These are phyloP conservation scores for Amphipyra tragopoginis DNA, from an alignment of 2,888 invertebrate genomes.

Conservation along the genomic window DNA sequence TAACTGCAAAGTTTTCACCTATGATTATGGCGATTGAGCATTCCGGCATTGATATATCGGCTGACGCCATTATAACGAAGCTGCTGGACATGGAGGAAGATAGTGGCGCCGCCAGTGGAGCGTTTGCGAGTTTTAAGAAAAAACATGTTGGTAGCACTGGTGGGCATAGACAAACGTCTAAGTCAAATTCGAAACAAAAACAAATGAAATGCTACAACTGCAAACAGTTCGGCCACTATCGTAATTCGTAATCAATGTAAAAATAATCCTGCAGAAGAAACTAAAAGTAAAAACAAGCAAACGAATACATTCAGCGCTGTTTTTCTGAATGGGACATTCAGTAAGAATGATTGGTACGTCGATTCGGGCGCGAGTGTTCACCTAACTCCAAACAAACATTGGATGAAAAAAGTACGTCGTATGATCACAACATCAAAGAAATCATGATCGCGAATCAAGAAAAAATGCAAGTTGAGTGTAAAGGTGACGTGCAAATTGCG, in stretches of 20 bases:
- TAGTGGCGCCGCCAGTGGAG: neutral
- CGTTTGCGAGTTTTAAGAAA: neutral
- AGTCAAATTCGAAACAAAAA: no score
- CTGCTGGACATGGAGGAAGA: neutral
- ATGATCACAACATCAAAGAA: no score
- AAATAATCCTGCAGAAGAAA: neutral
- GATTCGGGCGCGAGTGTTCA: neutral
- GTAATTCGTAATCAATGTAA: neutral
- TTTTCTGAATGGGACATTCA: constrained; percentile 1
- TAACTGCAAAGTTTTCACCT: neutral
- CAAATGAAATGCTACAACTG: neutral
- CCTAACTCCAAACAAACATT: neutral
- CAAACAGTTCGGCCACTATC: neutral
- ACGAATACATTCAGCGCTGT: constrained; percentile 11
- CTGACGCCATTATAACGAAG: neutral
- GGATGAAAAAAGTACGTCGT: neutral
- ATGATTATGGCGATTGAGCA: constrained; percentile 1
- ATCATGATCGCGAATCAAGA: neutral
- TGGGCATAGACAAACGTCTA: no score
- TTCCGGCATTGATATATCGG: neutral
- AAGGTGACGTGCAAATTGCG: neutral
- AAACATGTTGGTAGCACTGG: no score
- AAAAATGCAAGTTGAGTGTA: neutral
- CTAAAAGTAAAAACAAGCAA: neutral
- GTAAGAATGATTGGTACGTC: constrained; percentile 1